These are phyloP conservation scores for Oostethus manadensis DNA, from an alignment of 2,113 vertebrate genomes.

Conservation along the genomic window DNA sequence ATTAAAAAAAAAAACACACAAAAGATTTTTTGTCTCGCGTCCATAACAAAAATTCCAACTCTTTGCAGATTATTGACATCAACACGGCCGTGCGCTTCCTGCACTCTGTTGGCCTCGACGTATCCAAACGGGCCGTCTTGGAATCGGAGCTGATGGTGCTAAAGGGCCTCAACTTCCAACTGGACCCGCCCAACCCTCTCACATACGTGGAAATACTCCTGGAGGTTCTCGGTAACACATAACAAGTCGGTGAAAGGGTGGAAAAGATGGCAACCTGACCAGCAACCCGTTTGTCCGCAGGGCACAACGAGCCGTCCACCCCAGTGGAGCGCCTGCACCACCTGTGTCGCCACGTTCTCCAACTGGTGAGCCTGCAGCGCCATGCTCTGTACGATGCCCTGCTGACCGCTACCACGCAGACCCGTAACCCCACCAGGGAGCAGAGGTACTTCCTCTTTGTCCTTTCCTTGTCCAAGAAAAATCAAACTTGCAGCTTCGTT, in stretches of 20 bases:
- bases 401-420: constrained; percentile 69
- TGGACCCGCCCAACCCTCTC: constrained; percentile 81
- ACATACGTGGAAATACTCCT: constrained; percentile 84
- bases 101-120: constrained; percentile 69
- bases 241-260: not conserved
- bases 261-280: too few species aligned
- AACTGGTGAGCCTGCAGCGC: constrained; percentile 79
- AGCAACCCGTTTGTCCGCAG: constrained; percentile 51
- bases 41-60: not conserved
- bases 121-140: constrained; percentile 77
- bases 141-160: constrained; percentile 83
- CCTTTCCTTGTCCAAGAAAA: not conserved
- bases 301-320: constrained; percentile 79
- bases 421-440: constrained; percentile 69
- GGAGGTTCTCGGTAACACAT: constrained; percentile 84
- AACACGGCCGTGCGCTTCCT: constrained; percentile 77
- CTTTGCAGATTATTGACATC: constrained; percentile 76
- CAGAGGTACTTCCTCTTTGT: constrained; percentile 75
- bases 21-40: too few species aligned
- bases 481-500: too few species aligned
- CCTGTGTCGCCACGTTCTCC: constrained; percentile 76
- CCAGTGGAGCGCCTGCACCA: constrained; percentile 66
- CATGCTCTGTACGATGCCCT: constrained; percentile 77
- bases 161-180: constrained; percentile 80
- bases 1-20: not conserved